Conservation (phyloP, 2,113 vertebrate genomes). For the Ahaetulla prasina region DNA sequence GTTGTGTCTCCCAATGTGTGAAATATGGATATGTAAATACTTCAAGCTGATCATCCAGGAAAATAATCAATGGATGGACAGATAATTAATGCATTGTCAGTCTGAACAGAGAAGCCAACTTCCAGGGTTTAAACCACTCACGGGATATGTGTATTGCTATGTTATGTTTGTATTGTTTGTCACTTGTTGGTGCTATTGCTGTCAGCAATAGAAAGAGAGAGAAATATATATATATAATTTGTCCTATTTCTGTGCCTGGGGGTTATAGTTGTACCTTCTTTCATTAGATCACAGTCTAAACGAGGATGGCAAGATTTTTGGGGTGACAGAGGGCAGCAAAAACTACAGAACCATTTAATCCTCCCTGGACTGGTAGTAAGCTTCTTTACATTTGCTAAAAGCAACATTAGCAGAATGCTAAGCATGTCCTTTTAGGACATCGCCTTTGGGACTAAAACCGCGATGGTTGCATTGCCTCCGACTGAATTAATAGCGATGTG, state of each 20-base stretch:
- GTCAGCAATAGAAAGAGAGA: neutral
- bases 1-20: conserved; percentile 61
- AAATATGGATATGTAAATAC: conserved; percentile 64
- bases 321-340: neutral
- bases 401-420: conserved; percentile 39
- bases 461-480: neutral
- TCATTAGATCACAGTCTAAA: neutral
- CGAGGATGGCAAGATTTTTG: neutral
- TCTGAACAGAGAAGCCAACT: neutral
- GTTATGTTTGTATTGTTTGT: neutral
- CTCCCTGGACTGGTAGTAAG: neutral
- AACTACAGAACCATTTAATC: neutral
- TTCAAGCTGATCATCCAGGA: conserved; percentile 13
- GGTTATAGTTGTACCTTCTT: neutral
- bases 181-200: neutral
- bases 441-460: conserved; percentile 8
- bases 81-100: neutral
- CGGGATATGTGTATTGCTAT: neutral
- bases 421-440: conserved; percentile 37
- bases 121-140: neutral
- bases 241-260: neutral
- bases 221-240: neutral
- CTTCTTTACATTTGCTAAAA: neutral
- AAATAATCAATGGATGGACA: conserved; percentile 12
- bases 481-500: conserved; percentile 46